Conservation (phyloP, 2,113 vertebrate species). For the Sprattus sprattus region DNA sequence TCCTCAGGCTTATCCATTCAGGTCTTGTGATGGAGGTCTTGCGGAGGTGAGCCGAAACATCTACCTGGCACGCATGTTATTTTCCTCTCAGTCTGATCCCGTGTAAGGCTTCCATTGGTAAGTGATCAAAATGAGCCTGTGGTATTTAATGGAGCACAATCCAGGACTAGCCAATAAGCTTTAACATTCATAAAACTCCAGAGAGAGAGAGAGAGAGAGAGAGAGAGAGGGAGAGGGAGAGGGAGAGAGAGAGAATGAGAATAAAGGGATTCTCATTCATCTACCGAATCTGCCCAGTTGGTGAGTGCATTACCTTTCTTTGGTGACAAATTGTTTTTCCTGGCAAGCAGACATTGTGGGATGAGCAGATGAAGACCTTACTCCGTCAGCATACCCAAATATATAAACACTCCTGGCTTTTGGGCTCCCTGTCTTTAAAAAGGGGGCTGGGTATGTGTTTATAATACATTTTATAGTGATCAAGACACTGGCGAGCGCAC, state of each 20-base stretch:
- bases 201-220: background rate
- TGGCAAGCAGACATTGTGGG: background rate
- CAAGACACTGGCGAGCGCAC: slow-evolving; percentile 15
- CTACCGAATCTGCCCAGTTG: background rate
- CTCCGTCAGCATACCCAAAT: background rate
- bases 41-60: background rate
- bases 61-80: background rate
- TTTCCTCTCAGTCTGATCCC: background rate
- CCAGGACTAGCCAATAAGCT: background rate
- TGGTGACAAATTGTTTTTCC: slow-evolving; percentile 17
- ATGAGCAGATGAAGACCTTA: slow-evolving; percentile 5
- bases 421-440: background rate
- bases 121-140: background rate
- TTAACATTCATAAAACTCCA: slow-evolving; percentile 13
- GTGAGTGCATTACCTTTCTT: slow-evolving; percentile 12
- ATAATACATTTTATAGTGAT: slow-evolving; percentile 31
- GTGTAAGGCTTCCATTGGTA: background rate
- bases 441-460: background rate
- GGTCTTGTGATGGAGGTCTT: background rate
- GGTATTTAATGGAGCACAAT: background rate
- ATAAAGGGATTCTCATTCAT: background rate
- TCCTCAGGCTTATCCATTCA: background rate
- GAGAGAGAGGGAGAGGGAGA: background rate
- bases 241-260: background rate
- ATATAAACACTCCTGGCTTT: slow-evolving; percentile 5